A percentile compares a stretch with the other conserved stretches of the same genome.
Conservation (phyloP, 37 sponge, comb jelly and placozoan genomes). For the Dysidea cf. avara region DNA sequence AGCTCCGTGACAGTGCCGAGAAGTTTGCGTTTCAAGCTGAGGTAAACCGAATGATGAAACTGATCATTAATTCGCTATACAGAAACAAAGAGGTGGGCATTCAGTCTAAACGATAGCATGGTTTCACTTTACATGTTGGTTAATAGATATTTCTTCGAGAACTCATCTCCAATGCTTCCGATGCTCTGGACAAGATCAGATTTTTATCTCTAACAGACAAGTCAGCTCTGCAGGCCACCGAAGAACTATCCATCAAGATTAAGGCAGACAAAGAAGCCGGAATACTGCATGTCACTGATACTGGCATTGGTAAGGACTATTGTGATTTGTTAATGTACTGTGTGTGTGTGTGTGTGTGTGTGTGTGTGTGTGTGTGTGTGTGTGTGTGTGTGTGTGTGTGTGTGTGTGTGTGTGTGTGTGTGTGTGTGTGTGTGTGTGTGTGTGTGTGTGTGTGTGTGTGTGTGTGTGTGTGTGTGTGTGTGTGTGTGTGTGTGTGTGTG, state of each 20-base stretch:
- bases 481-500: not conserved
- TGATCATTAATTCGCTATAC: constrained; percentile 99
- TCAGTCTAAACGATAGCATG: not conserved
- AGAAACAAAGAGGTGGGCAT: constrained; percentile 97
- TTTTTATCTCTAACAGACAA: constrained; percentile 96
- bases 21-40: constrained; percentile 94
- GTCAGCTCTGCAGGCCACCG: constrained; percentile 66
- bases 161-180: constrained; percentile 97
- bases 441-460: not conserved
- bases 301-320: constrained; percentile 76
- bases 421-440: constrained; percentile 4
- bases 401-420: not conserved
- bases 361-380: not conserved
- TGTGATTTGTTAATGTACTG: not conserved
- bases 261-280: constrained; percentile 87
- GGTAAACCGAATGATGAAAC: constrained; percentile 99
- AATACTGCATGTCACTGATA: constrained; percentile 93
- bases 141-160: constrained; percentile 93
- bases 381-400: not conserved
- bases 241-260: constrained; percentile 91
- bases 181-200: constrained; percentile 97
- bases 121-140: not conserved
- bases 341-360: constrained; percentile 3
- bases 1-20: constrained; percentile 87
- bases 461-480: not conserved